These are phyloP conservation scores for Ceratina calcarata DNA, from an alignment of 1,140 invertebrate genomes.

Conservation along the genomic window DNA sequence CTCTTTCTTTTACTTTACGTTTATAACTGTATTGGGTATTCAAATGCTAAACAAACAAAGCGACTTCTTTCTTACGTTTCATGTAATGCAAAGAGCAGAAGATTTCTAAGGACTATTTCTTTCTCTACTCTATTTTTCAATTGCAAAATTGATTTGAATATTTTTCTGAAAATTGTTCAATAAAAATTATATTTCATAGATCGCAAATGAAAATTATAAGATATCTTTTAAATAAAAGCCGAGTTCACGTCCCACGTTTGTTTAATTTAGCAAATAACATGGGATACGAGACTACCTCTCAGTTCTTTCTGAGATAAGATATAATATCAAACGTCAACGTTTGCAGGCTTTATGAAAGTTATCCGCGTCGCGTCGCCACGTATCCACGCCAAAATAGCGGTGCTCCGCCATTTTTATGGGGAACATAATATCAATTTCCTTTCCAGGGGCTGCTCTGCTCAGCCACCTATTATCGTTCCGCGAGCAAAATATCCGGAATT, in stretches of 20 bases:
- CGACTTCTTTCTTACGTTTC: no score
- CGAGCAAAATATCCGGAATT: slow-evolving; percentile 29
- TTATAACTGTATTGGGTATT: no score
- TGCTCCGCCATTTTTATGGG: slow-evolving; percentile 23
- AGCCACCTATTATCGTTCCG: slow-evolving; percentile 41
- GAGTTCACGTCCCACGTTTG: background rate
- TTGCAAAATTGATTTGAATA: background rate
- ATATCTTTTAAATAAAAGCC: background rate
- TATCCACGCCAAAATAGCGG: no score
- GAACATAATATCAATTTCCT: slow-evolving; percentile 28
- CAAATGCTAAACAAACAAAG: no score
- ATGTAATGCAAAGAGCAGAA: no score
- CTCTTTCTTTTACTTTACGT: no score
- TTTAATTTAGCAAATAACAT: slow-evolving; percentile 31
- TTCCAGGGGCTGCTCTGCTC: background rate
- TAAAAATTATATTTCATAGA: no score
- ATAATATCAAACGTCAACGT: slow-evolving; percentile 33
- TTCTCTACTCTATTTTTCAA: no score
- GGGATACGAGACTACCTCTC: background rate
- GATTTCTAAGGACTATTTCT: background rate
- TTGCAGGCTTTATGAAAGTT: slow-evolving; percentile 39
- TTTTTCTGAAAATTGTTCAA: no score
- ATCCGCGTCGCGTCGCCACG: background rate
- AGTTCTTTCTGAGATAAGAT: slow-evolving; percentile 18
- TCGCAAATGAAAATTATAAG: no score